A percentile compares a stretch with the other conserved stretches of the same genome.
Evolutionary conservation across 2,113 vertebrate species (phyloP).

Genomic region (Scortum barcoo): DNA sequence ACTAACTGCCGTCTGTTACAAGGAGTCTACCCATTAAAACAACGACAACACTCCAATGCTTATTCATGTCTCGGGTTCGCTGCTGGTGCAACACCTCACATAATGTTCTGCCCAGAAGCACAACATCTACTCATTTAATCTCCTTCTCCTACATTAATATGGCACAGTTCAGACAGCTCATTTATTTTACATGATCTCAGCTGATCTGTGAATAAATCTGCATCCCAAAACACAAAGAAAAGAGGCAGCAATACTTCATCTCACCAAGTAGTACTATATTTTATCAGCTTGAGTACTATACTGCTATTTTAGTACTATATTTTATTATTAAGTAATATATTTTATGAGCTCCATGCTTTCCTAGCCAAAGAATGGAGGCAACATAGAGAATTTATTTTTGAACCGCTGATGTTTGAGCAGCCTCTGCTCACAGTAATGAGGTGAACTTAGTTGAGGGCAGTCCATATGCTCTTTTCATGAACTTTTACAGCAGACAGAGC

Average conservation of each 20-base stretch:
- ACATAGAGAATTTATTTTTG: conserved; percentile 34
- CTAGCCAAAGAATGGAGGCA: background rate
- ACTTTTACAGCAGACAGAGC: background rate
- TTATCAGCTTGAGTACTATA: no score
- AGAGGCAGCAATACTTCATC: background rate
- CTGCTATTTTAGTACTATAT: no score
- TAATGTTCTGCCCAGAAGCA: background rate
- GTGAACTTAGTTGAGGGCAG: background rate
- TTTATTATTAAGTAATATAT: background rate
- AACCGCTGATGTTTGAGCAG: background rate
- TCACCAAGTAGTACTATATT: background rate
- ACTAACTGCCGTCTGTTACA: background rate
- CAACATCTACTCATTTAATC: background rate
- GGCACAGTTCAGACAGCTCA: background rate
- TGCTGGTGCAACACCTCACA: background rate
- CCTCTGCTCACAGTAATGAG: conserved; percentile 1
- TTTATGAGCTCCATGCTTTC: background rate
- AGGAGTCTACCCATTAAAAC: background rate
- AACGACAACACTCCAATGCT: background rate
- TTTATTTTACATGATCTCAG: background rate
- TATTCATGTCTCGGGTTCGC: background rate
- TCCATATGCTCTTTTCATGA: background rate
- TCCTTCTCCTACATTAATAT: background rate
- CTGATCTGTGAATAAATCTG: background rate
- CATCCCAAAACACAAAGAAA: conserved; percentile 5